Evolutionary conservation across 1,140 invertebrate species (phyloP).

Genomic region (Solenopsis invicta): DNA sequence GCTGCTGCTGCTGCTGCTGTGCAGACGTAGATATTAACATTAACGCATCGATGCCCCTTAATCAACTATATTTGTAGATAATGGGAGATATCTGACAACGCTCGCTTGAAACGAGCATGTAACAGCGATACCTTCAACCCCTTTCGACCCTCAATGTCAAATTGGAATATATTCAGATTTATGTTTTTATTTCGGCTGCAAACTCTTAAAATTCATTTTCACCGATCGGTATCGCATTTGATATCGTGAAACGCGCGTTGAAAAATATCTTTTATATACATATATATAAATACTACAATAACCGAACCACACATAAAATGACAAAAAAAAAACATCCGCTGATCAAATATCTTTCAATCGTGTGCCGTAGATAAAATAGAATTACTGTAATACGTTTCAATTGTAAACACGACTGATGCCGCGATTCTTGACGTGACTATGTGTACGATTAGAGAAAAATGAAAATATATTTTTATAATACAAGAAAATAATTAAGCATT

Average conservation of each 20-base stretch:
- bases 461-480: not conserved
- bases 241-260: conserved; percentile 19
- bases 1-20: too few species aligned
- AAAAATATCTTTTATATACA: conserved; percentile 20
- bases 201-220: conserved; percentile 61
- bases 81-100: not conserved
- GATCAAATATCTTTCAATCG: conserved; percentile 37
- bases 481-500: not conserved
- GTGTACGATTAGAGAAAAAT: not conserved
- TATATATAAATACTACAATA: conserved; percentile 36
- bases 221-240: conserved; percentile 45
- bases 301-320: conserved; percentile 4
- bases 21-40: not conserved
- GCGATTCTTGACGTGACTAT: not conserved
- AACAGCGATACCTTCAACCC: not conserved
- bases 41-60: not conserved
- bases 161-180: conserved; percentile 32
- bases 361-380: not conserved
- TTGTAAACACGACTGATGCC: not conserved
- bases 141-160: not conserved
- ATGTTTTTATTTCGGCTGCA: conserved; percentile 46
- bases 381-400: not conserved
- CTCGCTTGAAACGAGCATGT: not conserved
- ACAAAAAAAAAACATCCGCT: conserved; percentile 25
- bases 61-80: conserved; percentile 21